These are phyloP conservation scores for Geothlypis trichas DNA, from an alignment of 2,113 vertebrate species.

Conservation along the genomic window DNA sequence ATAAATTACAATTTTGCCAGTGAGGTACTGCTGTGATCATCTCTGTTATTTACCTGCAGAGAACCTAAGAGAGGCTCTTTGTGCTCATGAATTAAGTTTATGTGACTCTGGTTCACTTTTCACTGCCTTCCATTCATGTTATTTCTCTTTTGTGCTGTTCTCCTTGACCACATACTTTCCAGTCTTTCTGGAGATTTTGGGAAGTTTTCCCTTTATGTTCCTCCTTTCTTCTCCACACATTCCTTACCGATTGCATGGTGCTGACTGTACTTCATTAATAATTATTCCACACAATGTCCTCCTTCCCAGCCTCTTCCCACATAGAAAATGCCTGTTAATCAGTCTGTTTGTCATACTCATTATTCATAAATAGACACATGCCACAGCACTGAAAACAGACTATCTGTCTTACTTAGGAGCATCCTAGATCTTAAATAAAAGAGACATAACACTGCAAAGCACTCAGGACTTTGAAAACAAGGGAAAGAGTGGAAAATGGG, in stretches of 20 bases:
- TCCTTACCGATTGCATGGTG: neutral
- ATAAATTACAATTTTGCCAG: neutral
- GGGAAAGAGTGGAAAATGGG: neutral
- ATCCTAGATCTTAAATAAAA: conserved; percentile 13
- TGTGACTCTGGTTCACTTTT: neutral
- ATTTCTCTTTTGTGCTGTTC: neutral
- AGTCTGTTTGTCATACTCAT: neutral
- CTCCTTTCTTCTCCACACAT: neutral
- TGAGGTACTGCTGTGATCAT: neutral
- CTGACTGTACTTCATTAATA: conserved; percentile 6
- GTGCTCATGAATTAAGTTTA: neutral
- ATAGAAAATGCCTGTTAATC: neutral
- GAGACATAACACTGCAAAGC: neutral
- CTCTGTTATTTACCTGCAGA: neutral
- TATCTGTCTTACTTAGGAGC: conserved; percentile 40
- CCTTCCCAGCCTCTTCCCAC: neutral
- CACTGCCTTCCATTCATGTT: neutral
- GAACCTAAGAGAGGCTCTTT: neutral
- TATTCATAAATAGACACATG: conserved; percentile 26
- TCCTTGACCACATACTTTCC: neutral
- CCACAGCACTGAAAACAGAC: neutral
- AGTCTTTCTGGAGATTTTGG: neutral
- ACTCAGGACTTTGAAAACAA: neutral
- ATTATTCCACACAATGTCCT: neutral
- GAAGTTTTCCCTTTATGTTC: neutral